Conservation (phyloP, 2,797 vertebrate species). For the Gymnothorax javanicus region DNA sequence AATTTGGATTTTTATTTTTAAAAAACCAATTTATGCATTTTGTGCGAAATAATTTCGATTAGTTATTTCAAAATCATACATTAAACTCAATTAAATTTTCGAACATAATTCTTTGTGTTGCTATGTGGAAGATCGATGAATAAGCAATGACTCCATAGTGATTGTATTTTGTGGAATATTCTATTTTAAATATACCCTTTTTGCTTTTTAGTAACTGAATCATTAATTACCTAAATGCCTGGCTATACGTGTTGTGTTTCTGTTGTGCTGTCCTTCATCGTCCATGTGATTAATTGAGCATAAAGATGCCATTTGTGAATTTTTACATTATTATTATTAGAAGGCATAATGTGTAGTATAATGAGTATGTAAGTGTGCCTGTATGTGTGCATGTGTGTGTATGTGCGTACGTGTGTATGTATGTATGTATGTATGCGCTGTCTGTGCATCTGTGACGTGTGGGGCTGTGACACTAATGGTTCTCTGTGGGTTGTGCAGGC, state of each 20-base stretch:
- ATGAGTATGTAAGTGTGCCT: neutral
- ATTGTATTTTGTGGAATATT: neutral
- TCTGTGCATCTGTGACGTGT: neutral
- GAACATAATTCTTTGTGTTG: slow-evolving; percentile 16
- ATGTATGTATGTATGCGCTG: neutral
- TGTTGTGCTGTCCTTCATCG: slow-evolving; percentile 14
- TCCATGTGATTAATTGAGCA: slow-evolving; percentile 41
- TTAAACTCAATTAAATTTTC: neutral
- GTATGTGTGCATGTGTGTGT: neutral
- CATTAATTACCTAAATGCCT: slow-evolving; percentile 27
- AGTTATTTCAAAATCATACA: slow-evolving; percentile 17
- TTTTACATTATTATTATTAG: slow-evolving; percentile 6
- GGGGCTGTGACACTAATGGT: slow-evolving; percentile 45
- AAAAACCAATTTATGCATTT: slow-evolving; percentile 58
- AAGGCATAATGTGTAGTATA: neutral
- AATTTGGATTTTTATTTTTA: slow-evolving; percentile 63
- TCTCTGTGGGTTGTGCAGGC: slow-evolving; percentile 70
- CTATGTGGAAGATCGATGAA: slow-evolving; percentile 18
- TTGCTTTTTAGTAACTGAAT: slow-evolving; percentile 25
- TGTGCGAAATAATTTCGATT: slow-evolving; percentile 36
- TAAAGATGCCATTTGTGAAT: slow-evolving; percentile 15
- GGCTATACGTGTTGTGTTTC: slow-evolving; percentile 10
- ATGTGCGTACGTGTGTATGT: neutral
- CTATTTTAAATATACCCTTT: slow-evolving; percentile 15
- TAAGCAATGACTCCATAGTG: neutral